Evolutionary conservation across 2,797 vertebrate genomes (phyloP), one percentile per base, ranked within the genome.

Genomic region (Podarcis lilfordi): DNA sequence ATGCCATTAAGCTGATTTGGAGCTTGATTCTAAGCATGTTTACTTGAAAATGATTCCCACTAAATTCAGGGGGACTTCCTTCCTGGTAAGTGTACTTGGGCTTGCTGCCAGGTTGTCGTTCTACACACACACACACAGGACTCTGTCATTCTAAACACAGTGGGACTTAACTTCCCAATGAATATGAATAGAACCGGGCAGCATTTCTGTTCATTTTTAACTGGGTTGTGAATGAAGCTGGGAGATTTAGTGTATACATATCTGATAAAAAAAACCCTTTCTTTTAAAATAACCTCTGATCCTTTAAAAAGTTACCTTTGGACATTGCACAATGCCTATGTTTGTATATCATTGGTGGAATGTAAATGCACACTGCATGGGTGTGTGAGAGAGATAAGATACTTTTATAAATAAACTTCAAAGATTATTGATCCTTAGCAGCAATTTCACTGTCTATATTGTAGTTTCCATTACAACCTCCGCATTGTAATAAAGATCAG

Each of bases 401-500:
- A 85, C 25, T 69, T 85, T 59, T 85, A 75, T 85, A 50, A 85
- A 81, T 55, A 84, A 75, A 76, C 21, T 59, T 85, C 72, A 80
- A 59, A 71, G 45, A 71, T 85, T 76, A 71, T 82, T 81, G 86
- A 90, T 90, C 79, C 50, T 61, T 68, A 76, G 61, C 29, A 71
- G 45, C 78, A 82, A 68, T 85, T 85, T 77, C 64, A 23, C 50
- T 37, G 50, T 81, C 78, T 61, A 2, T 69, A 43, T 69, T 77
- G 32, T 90, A 23, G 13, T 61, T 69, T 85, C 61, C 21, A 32
- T 69, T 88, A 69, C 72, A 68, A 17, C 3, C 27, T 37, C 37
- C 37, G 76, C 59, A 71, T 81, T 45, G 59, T 86, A 86, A 87
- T 83, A 40, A 84, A 87, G 85, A 88, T 85, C 45, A 82, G 11